Evolutionary conservation across 1,140 invertebrate genomes (phyloP).

Genomic region (Musca vetustissima): DNA sequence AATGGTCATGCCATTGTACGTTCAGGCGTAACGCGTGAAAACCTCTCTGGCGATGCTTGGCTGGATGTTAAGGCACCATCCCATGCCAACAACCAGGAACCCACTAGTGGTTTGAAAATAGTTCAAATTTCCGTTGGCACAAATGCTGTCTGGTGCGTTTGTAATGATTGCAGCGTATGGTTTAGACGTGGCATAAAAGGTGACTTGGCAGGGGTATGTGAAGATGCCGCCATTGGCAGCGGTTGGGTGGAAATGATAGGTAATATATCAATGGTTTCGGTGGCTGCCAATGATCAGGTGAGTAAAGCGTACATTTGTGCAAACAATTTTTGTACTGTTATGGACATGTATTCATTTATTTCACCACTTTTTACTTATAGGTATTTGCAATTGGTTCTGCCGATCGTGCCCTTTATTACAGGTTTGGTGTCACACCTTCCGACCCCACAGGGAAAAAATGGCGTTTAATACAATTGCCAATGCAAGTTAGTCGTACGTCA

Average conservation of each 20-base stretch:
- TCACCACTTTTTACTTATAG: no score
- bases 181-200: slow-evolving; percentile 83
- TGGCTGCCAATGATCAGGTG: slow-evolving; percentile 83
- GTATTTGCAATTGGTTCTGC: slow-evolving; percentile 68
- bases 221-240: slow-evolving; percentile 71
- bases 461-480: slow-evolving; percentile 73
- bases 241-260: slow-evolving; percentile 85
- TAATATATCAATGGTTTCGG: slow-evolving; percentile 78
- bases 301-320: slow-evolving; percentile 32
- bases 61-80: slow-evolving; percentile 75
- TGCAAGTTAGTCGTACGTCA: slow-evolving; percentile 77
- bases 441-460: slow-evolving; percentile 87
- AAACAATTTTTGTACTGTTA: slow-evolving; percentile 17
- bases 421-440: slow-evolving; percentile 72
- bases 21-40: slow-evolving; percentile 73
- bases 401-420: slow-evolving; percentile 75
- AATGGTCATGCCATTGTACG: slow-evolving; percentile 79
- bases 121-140: slow-evolving; percentile 79
- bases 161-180: slow-evolving; percentile 84
- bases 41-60: slow-evolving; percentile 77
- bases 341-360: background rate
- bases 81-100: slow-evolving; percentile 19
- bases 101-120: slow-evolving; percentile 64
- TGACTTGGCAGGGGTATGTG: slow-evolving; percentile 67
- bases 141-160: slow-evolving; percentile 85